These are phyloP conservation scores for Eupeodes luniger DNA, from an alignment of 2,888 invertebrate genomes.

Conservation along the genomic window DNA sequence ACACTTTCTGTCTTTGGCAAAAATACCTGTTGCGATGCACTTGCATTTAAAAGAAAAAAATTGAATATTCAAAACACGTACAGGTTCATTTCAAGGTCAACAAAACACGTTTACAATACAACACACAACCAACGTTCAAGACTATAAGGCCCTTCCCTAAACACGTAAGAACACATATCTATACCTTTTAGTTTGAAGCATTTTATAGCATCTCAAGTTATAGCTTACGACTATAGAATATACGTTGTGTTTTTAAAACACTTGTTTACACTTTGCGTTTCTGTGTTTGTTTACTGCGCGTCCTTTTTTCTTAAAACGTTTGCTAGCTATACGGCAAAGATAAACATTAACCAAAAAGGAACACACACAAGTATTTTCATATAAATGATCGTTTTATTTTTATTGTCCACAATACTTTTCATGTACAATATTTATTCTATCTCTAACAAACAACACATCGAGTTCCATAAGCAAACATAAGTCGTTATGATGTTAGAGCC, in stretches of 20 bases:
- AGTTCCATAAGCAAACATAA: slow-evolving; percentile 66
- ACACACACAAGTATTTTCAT: slow-evolving; percentile 21
- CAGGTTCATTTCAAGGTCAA: slow-evolving; percentile 70
- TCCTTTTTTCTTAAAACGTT: slow-evolving; percentile 32
- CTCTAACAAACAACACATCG: slow-evolving; percentile 46
- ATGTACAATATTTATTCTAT: slow-evolving; percentile 49
- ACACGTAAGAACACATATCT: not conserved
- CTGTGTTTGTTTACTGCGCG: slow-evolving; percentile 55
- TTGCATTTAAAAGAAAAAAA: slow-evolving; percentile 30
- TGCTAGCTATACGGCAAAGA: not conserved
- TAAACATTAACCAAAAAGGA: slow-evolving; percentile 20
- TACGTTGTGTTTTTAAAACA: slow-evolving; percentile 45
- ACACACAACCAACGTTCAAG: slow-evolving; percentile 11
- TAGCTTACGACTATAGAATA: slow-evolving; percentile 5
- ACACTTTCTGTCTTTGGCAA: not conserved
- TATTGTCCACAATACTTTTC: not conserved
- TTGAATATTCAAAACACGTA: slow-evolving; percentile 57
- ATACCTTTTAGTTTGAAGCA: not conserved
- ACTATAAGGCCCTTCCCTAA: not conserved
- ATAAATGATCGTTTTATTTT: not conserved
- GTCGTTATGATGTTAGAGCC: slow-evolving; percentile 7
- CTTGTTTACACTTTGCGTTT: slow-evolving; percentile 63
- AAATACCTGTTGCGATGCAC: slow-evolving; percentile 44
- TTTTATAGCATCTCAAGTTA: not conserved
- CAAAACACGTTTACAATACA: slow-evolving; percentile 44